Conservation (phyloP, 2,888 invertebrate genomes). For the Saturnia pavonia region DNA sequence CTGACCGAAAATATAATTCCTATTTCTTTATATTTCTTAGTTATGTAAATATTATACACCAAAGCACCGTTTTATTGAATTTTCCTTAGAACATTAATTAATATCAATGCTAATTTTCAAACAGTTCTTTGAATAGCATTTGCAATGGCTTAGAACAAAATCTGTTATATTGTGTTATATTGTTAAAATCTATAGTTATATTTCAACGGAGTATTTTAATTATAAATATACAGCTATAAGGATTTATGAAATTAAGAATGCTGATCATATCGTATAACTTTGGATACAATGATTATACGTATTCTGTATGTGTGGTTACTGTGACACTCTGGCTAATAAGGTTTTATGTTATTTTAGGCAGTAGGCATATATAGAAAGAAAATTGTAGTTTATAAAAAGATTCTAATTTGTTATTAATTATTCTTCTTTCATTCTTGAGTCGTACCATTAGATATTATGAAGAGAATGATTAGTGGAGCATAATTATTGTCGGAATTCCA, state of each 20-base stretch:
- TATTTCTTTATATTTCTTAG: neutral
- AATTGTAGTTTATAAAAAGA: neutral
- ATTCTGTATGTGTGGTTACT: neutral
- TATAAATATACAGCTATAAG: slow-evolving; percentile 7
- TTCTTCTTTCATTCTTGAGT: neutral
- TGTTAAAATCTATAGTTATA: too few species aligned
- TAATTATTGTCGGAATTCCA: neutral
- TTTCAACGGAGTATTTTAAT: neutral
- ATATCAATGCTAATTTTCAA: neutral
- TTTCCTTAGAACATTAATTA: neutral
- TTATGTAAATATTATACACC: neutral
- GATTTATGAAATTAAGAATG: neutral
- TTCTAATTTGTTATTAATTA: neutral
- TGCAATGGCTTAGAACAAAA: neutral
- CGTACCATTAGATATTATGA: too few species aligned
- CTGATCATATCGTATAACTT: slow-evolving; percentile 5
- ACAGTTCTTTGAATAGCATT: neutral
- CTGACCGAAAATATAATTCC: neutral
- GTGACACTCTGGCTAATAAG: neutral
- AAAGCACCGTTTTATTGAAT: neutral
- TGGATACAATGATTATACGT: neutral
- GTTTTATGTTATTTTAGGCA: neutral
- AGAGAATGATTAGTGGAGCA: neutral
- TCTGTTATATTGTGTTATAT: too few species aligned
- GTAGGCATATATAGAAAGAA: neutral